phyloP scores from a whole-genome alignment of 2,113 vertebrate genomes.

The Herpailurus yagouaroundi region DNA sequence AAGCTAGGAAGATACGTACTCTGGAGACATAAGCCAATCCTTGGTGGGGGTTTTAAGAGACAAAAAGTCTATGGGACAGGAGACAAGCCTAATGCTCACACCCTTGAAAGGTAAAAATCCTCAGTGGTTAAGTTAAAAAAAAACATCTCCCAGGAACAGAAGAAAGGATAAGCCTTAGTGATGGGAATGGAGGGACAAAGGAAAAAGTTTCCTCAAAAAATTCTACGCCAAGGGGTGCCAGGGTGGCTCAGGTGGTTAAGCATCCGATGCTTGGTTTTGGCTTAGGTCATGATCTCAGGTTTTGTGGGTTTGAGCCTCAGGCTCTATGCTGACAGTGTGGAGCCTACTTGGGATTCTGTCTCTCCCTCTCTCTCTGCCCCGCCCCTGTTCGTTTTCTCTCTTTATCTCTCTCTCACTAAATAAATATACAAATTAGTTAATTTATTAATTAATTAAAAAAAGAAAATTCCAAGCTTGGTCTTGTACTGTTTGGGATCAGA shows the following conservation, averaged over 20 bases:
- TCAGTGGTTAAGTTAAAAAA: neutral
- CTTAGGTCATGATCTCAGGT: too few relatives aligned
- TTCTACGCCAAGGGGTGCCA: neutral
- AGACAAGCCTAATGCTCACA: neutral
- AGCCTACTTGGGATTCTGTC: too few relatives aligned
- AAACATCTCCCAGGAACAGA: neutral
- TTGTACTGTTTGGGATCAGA: constrained; percentile 7
- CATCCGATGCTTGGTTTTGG: too few relatives aligned
- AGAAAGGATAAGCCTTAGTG: neutral
- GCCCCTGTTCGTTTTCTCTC: too few relatives aligned
- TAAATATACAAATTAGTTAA: too few relatives aligned
- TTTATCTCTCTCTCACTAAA: too few relatives aligned
- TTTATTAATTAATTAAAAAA: too few relatives aligned
- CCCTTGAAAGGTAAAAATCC: neutral
- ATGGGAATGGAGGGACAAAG: neutral
- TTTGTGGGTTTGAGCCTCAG: too few relatives aligned
- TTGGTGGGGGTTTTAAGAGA: neutral
- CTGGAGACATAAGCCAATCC: neutral
- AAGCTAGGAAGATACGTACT: neutral
- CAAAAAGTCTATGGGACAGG: neutral
- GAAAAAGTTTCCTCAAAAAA: neutral
- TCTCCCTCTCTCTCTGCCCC: too few relatives aligned
- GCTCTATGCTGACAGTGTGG: too few relatives aligned
- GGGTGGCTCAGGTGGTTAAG: too few relatives aligned
- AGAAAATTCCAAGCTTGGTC: neutral